Evolutionary conservation across 2,888 invertebrate genomes (phyloP), one percentile per base, ranked within the genome.

Genomic region (Leptinotarsa haldemani): DNA sequence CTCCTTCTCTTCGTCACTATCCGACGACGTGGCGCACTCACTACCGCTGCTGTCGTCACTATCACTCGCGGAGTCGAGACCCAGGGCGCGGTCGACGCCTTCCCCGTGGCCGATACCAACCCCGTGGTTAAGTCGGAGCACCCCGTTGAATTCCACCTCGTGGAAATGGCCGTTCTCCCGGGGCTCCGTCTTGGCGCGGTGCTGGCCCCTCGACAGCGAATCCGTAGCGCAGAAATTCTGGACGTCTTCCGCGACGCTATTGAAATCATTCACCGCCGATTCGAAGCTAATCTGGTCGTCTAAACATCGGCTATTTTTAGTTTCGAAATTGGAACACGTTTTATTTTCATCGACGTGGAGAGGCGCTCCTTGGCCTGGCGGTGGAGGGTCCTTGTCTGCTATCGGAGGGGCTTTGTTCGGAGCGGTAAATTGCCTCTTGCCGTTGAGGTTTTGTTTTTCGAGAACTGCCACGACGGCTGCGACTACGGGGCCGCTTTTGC

Each of bases 391-490:
- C 74, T 65, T n/a, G 40, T 61, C 30, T 58, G 15, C 58, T 12
- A 58, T 58, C 15, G 58, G 22, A n/a, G 61, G 40, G 40, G 61
- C 40, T 61, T 61, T 61, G 61, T 61, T 61, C n/a, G 61, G 16
- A 52, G 61, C 64, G 65, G 66, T 64, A 52, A 73, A 74, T 63
- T 50, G 71, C 50, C 78, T 77, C 22, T 78, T 73, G 22, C 52
- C 70, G 47, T 67, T 71, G 25, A 73, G 65, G 20, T 70, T 72
- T 71, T 88, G 87, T 78, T 86, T 85, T 83, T 89, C 88, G 76
- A 89, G 84, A 70, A 88, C 87, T 66, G 89, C 88, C 52, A 89
- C 88, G n/a, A 88, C 88, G 13, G 92, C 91, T 76, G 92, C 91
- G 77, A 92, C 92, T 79, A 91, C 88, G 84, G 90, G 89, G 16